Base-by-base conservation (phyloP, 1,140 invertebrate species). In the Leptoteleia sp. region DNA sequence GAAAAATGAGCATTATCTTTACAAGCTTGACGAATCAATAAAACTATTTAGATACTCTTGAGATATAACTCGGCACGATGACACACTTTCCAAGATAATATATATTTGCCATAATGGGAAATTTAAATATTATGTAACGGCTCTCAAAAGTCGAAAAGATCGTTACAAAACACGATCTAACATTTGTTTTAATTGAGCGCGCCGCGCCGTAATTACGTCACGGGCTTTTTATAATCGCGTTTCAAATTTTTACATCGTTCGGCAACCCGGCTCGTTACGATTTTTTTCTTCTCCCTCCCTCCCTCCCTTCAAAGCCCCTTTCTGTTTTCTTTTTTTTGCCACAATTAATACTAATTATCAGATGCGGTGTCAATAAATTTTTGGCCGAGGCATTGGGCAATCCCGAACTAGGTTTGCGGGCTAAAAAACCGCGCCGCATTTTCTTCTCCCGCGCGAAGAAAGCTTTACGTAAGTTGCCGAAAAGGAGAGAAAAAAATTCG, bases 381-480 rank as follows among this genome's bases (percentile, higher is more conserved):
- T 65, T 31, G 33, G 16, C 33, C 15, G 29, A n/a, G 15, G 11
- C 16, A n/a, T 62, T 38, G 22, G 19, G 37, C 31, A 52, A 65
- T n/a, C 6, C 3, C 25, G n/a, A 33, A 1, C 16, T 15, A 13
- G 8, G 19, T 25, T 38, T 6, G 6, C 12, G 1, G 12, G 1
- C 25, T 31, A 55, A 40, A 27, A 50, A 19, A 33, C 1, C 0
- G 4, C 7, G 12, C 27, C 7, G 17, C 27, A n/a, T n/a, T 43
- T 59, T 45, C 22, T 50, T 16, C 38, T 7, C 12, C 11, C 17
- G 55, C 5, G 7, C 16, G 33, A 65, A 40, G 59, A 64, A 64
- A 65, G 61, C 38, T 65, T 65, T 65, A 65, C 37, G 47, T 65
- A 65, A 65, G 17, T 40, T n/a, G 1, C 12, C n/a, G 43, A 48